These are phyloP conservation scores for Enteromius viviparus DNA, from an alignment of 2,797 vertebrate genomes.

Conservation along the genomic window DNA sequence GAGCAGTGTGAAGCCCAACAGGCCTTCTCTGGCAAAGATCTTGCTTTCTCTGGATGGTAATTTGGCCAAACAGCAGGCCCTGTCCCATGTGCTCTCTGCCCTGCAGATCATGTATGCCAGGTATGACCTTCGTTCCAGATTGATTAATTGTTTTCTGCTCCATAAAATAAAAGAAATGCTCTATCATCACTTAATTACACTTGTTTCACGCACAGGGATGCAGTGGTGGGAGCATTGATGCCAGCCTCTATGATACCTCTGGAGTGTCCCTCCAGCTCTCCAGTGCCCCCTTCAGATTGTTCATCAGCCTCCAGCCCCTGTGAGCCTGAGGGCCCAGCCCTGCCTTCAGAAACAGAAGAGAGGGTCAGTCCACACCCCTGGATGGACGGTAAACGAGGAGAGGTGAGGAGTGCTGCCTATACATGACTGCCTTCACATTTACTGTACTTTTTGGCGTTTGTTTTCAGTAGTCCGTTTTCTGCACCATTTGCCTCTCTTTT, in stretches of 20 bases:
- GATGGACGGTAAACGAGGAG: conserved; percentile 90
- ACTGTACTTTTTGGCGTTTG: neutral
- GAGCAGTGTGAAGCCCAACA: conserved; percentile 85
- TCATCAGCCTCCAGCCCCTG: conserved; percentile 80
- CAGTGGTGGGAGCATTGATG: conserved; percentile 94
- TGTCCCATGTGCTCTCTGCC: conserved; percentile 92
- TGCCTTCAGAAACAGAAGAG: conserved; percentile 84
- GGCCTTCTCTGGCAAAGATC: conserved; percentile 96
- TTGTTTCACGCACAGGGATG: conserved; percentile 79
- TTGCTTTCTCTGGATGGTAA: conserved; percentile 94
- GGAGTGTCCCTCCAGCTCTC: conserved; percentile 90
- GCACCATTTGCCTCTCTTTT: neutral
- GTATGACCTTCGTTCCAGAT: conserved; percentile 71
- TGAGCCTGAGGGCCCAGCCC: conserved; percentile 82
- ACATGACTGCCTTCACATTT: neutral
- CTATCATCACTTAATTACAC: neutral
- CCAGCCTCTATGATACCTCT: conserved; percentile 97
- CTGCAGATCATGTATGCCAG: conserved; percentile 97
- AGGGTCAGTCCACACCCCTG: conserved; percentile 91
- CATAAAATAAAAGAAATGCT: neutral
- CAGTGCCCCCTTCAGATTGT: conserved; percentile 85
- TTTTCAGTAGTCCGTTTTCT: neutral
- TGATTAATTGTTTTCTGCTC: neutral
- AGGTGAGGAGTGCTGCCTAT: conserved; percentile 76
- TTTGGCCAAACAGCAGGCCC: conserved; percentile 92